phyloP scores from a whole-genome alignment of 2,113 vertebrate species.

The Argyrosomus japonicus region DNA sequence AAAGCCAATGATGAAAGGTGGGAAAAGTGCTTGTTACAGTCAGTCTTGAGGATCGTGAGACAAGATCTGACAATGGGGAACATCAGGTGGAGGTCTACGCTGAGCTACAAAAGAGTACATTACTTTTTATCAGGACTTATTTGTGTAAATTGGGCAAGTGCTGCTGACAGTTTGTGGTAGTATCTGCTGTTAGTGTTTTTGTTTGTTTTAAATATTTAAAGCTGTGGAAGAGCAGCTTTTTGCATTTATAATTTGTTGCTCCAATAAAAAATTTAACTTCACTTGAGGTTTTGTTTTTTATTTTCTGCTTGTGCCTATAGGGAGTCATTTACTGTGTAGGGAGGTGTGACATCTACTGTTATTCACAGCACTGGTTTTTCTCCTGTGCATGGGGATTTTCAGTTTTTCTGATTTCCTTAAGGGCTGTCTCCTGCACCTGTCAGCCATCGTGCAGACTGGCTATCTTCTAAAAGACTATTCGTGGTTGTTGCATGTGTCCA shows the following conservation, averaged over 20 bases:
- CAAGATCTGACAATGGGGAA: slow-evolving; percentile 28
- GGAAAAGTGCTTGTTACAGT: slow-evolving; percentile 67
- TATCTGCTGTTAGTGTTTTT: not conserved
- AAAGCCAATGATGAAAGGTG: slow-evolving; percentile 64
- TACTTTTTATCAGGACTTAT: not conserved
- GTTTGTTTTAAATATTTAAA: slow-evolving; percentile 43
- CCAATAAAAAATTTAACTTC: slow-evolving; percentile 11
- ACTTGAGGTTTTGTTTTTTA: not conserved
- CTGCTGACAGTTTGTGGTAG: slow-evolving; percentile 12
- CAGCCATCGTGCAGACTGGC: slow-evolving; percentile 4
- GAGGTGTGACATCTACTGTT: slow-evolving; percentile 47
- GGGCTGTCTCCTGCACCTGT: not conserved
- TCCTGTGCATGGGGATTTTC: not conserved
- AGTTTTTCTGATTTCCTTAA: not conserved
- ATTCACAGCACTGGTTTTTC: slow-evolving; percentile 11
- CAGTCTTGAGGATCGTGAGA: slow-evolving; percentile 43
- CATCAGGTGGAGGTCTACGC: slow-evolving; percentile 44
- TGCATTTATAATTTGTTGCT: slow-evolving; percentile 12
- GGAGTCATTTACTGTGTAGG: slow-evolving; percentile 8
- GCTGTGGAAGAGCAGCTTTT: not conserved
- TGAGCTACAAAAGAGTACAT: slow-evolving; percentile 2
- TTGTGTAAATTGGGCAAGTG: slow-evolving; percentile 9
- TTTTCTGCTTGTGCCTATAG: slow-evolving; percentile 3
- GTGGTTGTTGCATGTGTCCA: not conserved
- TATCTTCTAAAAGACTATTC: not conserved